phyloP scores from a whole-genome alignment of 2,113 vertebrate genomes.

The Myxocyprinus asiaticus region DNA sequence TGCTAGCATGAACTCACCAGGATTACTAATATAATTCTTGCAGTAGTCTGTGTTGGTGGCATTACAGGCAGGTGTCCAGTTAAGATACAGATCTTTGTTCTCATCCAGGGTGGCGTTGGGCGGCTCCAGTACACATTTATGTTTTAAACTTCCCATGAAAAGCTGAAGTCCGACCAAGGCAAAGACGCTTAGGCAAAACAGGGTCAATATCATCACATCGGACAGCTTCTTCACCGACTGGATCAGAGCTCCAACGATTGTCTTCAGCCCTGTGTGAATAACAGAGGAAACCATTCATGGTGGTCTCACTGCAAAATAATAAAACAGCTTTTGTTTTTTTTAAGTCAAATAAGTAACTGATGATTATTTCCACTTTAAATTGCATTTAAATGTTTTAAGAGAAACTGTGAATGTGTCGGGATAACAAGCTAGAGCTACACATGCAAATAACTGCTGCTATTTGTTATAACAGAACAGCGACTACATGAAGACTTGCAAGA shows the following conservation, averaged over 20 bases:
- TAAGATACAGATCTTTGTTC: no score
- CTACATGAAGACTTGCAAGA: constrained; percentile 5
- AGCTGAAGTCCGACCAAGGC: constrained; percentile 92
- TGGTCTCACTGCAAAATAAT: no score
- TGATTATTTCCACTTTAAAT: no score
- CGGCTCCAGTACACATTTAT: constrained; percentile 82
- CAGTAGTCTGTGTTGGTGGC: constrained; percentile 26
- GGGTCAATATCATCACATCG: constrained; percentile 95
- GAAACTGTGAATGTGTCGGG: neutral
- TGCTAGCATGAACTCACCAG: neutral
- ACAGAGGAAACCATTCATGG: neutral
- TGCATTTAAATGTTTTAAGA: no score
- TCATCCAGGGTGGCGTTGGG: constrained; percentile 28
- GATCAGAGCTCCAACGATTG: constrained; percentile 93
- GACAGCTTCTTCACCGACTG: constrained; percentile 97
- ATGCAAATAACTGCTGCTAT: neutral
- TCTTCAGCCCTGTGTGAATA: constrained; percentile 85
- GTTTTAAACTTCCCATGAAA: constrained; percentile 89
- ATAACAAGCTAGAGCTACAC: neutral
- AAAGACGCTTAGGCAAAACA: constrained; percentile 98
- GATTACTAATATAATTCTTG: constrained; percentile 71
- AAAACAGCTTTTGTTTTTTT: no score
- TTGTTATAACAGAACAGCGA: neutral
- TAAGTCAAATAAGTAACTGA: no score
- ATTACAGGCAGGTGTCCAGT: no score